Evolutionary conservation across 2,113 vertebrate species (phyloP), one percentile per base, ranked within the genome.

Genomic region (Ammodytes marinus): DNA sequence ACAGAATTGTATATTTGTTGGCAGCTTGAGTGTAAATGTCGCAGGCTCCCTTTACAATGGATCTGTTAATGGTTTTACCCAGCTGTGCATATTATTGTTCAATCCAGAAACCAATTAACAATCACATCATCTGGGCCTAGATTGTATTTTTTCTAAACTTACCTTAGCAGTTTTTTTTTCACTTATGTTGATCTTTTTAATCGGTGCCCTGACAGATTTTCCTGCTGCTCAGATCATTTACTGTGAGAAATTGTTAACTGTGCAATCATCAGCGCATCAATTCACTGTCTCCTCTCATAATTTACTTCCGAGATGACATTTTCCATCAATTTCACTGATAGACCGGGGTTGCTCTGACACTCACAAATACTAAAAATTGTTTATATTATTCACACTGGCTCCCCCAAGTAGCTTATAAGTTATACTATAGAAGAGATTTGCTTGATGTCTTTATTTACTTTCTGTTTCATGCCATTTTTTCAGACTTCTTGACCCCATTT

Each of bases 51-150:
- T 27, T 27, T 42, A 77, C 46, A 58, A 64, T 50, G 69, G 63
- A 84, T 78, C 60, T 67, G 78, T 76, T 88, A 89, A 86, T 85
- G 87, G 75, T 77, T 77, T 70, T 63, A 70, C 66, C 76, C 83
- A 88, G 89, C 84, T 86, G 85, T 86, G 84, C 80, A 69, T 17
- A 75, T 81, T 84, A 79, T 69, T 46, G 69, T 54, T 72, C 71
- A 49, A 73, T 82, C 52, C 60, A 77, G 68, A 52, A 88, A 90
- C 70, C 61, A 79, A 73, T 85, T 15, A 79, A 66, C 53, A 72
- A 74, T 79, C 53, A 47, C 35, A 78, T 85, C 50, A 71, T 85
- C 67, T 72, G 61, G 57, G 59, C 55, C 60, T 13, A 5, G 3
- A 65, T 74, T 11, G 14, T 2, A n/a, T 67, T 74, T 55, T 72